A percentile compares a stretch with the other conserved stretches of the same genome.
Evolutionary conservation across 2,113 vertebrate species (phyloP).

Genomic region (Taurulus bubalis): DNA sequence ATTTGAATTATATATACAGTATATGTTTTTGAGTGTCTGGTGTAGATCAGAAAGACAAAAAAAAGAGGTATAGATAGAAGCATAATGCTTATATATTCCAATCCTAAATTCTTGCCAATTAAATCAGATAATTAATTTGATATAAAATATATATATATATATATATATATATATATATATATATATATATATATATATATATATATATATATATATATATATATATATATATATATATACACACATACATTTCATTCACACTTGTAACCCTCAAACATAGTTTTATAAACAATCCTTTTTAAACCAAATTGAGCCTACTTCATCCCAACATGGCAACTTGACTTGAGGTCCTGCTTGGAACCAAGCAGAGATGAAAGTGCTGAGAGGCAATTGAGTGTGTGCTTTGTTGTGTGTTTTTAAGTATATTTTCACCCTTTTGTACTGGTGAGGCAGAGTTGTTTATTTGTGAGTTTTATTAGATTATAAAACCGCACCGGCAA

Average conservation of each 20-base stretch:
- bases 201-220: too few species aligned
- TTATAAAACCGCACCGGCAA: constrained; percentile 7
- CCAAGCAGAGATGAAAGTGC: neutral
- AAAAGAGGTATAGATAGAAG: too few species aligned
- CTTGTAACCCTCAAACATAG: too few species aligned
- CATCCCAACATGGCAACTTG: neutral
- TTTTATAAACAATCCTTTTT: too few species aligned
- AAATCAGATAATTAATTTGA: too few species aligned
- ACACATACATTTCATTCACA: too few species aligned
- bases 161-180: too few species aligned
- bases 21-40: neutral
- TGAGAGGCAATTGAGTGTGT: neutral
- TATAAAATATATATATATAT: too few species aligned
- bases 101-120: too few species aligned
- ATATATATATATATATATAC: too few species aligned
- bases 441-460: constrained; percentile 5
- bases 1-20: neutral
- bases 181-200: too few species aligned
- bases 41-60: neutral
- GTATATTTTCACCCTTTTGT: neutral
- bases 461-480: constrained; percentile 7
- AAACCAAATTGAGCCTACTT: neutral
- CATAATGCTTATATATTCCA: too few species aligned
- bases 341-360: neutral
- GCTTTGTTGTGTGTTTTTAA: neutral